phyloP scores from a whole-genome alignment of 2,888 invertebrate species.

The Agrochola litura region DNA sequence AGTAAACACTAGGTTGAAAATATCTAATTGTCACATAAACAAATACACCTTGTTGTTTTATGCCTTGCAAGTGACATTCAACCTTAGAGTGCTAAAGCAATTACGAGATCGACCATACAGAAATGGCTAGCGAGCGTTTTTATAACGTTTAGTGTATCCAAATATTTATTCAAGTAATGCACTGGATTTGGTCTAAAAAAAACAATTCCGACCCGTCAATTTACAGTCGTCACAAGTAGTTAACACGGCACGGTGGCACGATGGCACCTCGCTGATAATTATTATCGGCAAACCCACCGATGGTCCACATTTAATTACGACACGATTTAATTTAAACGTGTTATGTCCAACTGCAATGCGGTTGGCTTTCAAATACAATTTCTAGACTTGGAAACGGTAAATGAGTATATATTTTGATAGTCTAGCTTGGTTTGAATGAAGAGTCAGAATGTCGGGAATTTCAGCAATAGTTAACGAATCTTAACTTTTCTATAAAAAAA shows the following conservation, averaged over 20 bases:
- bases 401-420: background rate
- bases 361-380: conserved; percentile 26
- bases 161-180: background rate
- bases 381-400: background rate
- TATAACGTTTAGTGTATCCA: background rate
- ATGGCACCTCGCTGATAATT: conserved; percentile 2
- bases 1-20: background rate
- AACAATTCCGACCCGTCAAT: background rate
- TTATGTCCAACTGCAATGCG: conserved; percentile 36
- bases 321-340: conserved; percentile 28
- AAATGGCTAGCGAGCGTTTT: background rate
- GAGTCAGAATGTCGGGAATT: background rate
- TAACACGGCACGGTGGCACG: conserved; percentile 1
- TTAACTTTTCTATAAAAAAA: background rate
- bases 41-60: background rate
- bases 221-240: conserved; percentile 8
- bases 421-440: background rate
- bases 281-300: conserved; percentile 28
- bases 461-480: background rate
- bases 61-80: background rate
- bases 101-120: background rate
- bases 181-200: background rate
- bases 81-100: background rate
- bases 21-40: background rate
- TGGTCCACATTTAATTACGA: conserved; percentile 32